Base-by-base conservation (phyloP, 2,888 invertebrate species). In the Cacoxenus indagator region DNA sequence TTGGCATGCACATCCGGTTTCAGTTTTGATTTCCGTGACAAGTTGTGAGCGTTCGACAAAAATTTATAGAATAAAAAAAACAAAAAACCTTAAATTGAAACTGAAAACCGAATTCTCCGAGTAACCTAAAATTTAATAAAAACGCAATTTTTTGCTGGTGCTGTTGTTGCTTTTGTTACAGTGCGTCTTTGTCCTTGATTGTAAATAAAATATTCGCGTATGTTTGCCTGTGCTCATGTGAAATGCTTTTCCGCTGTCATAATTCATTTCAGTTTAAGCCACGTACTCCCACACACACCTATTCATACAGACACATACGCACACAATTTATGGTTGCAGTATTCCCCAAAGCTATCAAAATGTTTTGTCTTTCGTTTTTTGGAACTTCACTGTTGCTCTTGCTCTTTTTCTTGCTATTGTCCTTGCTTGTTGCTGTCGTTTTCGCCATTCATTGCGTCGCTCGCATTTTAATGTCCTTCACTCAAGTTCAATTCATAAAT, bases 21-120 rank as follows among this genome's bases (percentile, higher is more conserved):
- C 81, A 80, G 81, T 81, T 80, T 59, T 75, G 78, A 76, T 82
- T 80, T 80, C 81, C 80, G 81, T 69, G 61, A 62, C 61, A 26
- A 62, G 43, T 43, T 61, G 17, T 43, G 43, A 51, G 22, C 19
- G 51, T 51, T 51, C 48, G 4, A n/a, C n/a, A n/a, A n/a, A n/a
- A n/a, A n/a, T n/a, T n/a, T n/a, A n/a, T n/a, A n/a, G n/a, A 37
- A 48, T 48, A 5, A 48, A 48, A 48, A 48, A n/a, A 48, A n/a
- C 8, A 1, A 46, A 46, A 1, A 46, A 46, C n/a, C n/a, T 17
- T 14, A 17, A 8, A 57, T 11, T 11, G 17, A n/a, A 29, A 27
- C 4, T 17, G 24, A 9, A 2, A 48, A 19, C 22, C 14, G 1
- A 54, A 54, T 24, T 24, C 14, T 26, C 22, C 11, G 22, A 24